phyloP scores from a whole-genome alignment of 2,113 vertebrate species.

The Phyllostomus discolor region DNA sequence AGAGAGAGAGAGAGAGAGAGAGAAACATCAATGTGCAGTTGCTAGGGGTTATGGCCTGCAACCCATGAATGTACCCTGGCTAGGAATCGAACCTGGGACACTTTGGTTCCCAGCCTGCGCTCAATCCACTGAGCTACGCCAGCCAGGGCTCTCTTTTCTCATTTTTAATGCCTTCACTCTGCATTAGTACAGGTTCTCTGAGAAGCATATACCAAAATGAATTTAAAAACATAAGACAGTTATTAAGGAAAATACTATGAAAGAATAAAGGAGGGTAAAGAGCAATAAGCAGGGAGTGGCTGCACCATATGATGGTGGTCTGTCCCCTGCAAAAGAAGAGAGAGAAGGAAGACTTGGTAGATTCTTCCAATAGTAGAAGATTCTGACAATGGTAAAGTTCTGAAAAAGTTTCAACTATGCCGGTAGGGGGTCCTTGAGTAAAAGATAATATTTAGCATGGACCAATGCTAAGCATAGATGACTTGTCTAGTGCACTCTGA shows the following conservation, averaged over 20 bases:
- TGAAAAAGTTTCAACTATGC: background rate
- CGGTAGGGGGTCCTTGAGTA: background rate
- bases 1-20: too few species aligned
- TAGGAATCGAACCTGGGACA: too few species aligned
- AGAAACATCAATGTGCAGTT: too few species aligned
- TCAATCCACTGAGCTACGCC: too few species aligned
- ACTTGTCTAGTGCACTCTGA: background rate
- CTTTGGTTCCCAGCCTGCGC: too few species aligned
- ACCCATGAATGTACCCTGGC: too few species aligned
- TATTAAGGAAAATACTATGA: background rate
- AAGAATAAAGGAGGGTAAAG: background rate
- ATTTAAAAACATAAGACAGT: background rate
- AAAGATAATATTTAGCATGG: background rate
- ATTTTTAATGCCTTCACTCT: background rate
- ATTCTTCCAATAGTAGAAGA: background rate
- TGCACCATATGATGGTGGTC: background rate
- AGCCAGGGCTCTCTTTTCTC: background rate
- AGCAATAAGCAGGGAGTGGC: background rate
- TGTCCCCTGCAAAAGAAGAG: background rate
- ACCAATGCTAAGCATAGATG: background rate
- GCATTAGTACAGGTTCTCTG: background rate
- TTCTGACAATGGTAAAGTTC: background rate
- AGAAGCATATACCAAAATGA: background rate
- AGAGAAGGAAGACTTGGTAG: background rate
- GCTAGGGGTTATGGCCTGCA: too few species aligned